Conservation (phyloP, 2,888 invertebrate genomes). For the Kryphioiulus occultus region DNA sequence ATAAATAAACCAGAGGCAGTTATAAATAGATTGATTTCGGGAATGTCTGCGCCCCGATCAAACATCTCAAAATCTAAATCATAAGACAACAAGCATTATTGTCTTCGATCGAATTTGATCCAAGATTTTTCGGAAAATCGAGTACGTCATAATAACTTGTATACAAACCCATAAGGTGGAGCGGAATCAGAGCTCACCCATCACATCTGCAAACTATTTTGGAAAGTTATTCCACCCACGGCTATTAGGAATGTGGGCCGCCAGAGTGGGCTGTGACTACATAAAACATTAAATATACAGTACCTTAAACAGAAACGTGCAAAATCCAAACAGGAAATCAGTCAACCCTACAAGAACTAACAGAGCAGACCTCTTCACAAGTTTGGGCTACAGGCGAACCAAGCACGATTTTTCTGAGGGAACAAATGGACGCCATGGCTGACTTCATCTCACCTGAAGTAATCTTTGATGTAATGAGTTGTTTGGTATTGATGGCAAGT, state of each 20-base stretch:
- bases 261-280: neutral
- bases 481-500: neutral
- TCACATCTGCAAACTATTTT: neutral
- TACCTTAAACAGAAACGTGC: neutral
- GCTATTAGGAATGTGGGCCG: neutral
- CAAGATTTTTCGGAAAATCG: too few relatives aligned
- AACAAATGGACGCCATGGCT: neutral
- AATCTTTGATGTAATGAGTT: neutral
- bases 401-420: neutral
- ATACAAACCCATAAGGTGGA: neutral
- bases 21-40: neutral
- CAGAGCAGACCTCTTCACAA: neutral
- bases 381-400: neutral
- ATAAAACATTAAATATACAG: neutral
- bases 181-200: neutral
- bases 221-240: neutral
- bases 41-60: neutral
- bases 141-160: neutral
- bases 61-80: neutral
- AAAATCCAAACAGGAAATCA: neutral
- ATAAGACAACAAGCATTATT: too few relatives aligned
- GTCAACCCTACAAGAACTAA: neutral
- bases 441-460: neutral
- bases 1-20: neutral
- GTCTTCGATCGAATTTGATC: too few relatives aligned